Conservation (phyloP, 2,797 vertebrate species). For the Loriculus beryllinus region DNA sequence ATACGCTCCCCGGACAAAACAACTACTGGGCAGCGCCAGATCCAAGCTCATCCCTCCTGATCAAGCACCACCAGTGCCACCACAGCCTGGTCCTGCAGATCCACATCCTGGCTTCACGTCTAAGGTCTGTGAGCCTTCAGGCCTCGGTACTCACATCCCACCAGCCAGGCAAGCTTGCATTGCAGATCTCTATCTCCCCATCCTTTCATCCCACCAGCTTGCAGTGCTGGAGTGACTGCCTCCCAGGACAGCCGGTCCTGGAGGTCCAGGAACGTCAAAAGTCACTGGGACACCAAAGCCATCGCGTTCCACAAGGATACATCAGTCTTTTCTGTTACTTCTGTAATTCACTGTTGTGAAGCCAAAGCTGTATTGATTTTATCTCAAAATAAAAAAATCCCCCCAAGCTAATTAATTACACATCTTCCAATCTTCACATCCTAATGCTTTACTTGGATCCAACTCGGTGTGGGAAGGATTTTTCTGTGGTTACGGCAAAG, state of each 20-base stretch:
- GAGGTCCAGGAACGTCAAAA: background rate
- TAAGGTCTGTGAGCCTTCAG: background rate
- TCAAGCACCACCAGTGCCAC: background rate
- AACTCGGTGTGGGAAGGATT: background rate
- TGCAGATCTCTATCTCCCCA: background rate
- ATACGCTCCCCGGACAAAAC: background rate
- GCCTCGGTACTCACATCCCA: background rate
- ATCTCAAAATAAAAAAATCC: background rate
- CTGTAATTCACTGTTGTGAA: background rate
- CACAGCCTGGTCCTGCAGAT: background rate
- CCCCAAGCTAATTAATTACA: background rate
- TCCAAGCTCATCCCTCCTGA: background rate
- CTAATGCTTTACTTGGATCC: no score
- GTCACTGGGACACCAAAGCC: background rate
- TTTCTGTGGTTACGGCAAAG: background rate
- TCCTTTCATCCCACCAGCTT: background rate
- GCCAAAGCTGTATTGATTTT: background rate
- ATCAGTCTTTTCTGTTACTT: background rate
- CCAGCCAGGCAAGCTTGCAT: background rate
- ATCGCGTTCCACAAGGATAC: rapidly evolving
- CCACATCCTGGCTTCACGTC: background rate
- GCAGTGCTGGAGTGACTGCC: background rate
- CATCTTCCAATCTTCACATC: background rate
- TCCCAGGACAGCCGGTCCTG: background rate
- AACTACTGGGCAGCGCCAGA: no score